Base-by-base conservation (phyloP, 2,888 invertebrate species). In the Portevinia maculata region DNA sequence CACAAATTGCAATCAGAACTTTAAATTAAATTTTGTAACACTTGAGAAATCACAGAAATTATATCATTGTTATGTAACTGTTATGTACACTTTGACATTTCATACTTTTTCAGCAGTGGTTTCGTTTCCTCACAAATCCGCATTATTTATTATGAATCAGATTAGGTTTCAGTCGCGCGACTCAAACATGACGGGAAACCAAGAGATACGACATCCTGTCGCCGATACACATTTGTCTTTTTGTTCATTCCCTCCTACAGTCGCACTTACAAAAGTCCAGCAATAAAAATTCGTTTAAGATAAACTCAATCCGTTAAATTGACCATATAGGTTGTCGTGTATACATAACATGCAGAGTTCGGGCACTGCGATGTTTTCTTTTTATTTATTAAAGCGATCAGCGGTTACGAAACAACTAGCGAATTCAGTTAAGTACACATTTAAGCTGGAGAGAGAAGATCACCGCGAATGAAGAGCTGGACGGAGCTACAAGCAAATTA, bases 101-200 rank as follows among this genome's bases (percentile, higher is more conserved):
- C n/a, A n/a, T n/a, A n/a, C n/a, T 65, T 65, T 67, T 60, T 65
- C 24, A 5, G 44, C 57, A 64, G 74, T 48, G 55, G 55, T 44
- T 67, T 67, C 3, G 67, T 67, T 84, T 67, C 53, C 71, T 62
- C 83, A 83, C 76, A 83, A 83, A 83, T 76, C 71, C 76, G 55
- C 76, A 76, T 76, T 83, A 89, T 89, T 89, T 88, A 88, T 89
- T 88, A 87, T 87, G 87, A 88, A 88, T 87, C 89, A 88, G 88
- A 89, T 89, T 88, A 88, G 87, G 87, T 89, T 89, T 88, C 89
- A 86, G 60, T 70, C 41, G 70, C 74, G 79, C 79, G 79, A 75
- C 84, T 79, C 37, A 44, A 52, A 73, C 79, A 78, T 84, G 79
- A 74, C 79, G 65, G 69, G 65, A 76, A 76, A 71, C 83, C 71